Evolutionary conservation across 2,113 vertebrate genomes (phyloP), one percentile per base, ranked within the genome.

Genomic region (Lycocorax pyrrhopterus): DNA sequence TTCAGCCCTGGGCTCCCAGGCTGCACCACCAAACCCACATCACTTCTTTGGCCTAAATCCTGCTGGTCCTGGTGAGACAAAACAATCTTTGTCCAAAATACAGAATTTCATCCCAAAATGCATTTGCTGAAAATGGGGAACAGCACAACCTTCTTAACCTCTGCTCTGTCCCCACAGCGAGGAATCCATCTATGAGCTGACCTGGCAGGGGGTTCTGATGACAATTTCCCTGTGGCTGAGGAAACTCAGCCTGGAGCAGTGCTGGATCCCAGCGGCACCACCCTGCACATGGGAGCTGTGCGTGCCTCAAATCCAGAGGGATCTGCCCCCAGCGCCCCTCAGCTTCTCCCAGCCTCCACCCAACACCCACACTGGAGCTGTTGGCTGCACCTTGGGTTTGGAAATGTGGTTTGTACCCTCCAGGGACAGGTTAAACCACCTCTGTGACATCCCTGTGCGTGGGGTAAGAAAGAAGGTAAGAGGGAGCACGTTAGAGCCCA

Each of bases 391-490:
- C 25, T 5, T 47, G 75, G 29, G n/a, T 77, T 83, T 80, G 72
- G 67, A 82, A 73, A 62, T 0, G 2, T 25, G 82, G 35, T 84
- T 52, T 72, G 52, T 29, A 27, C 14, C 14, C 51, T 76, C 18
- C 23, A 46, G 37, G 29, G 56, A 56, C 32, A 41, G 1, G 2
- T 39, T 39, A 66, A 73, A 83, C 41, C 59, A 32, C 15, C 29
- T 26, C 30, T 13, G 85, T 3, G 66, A 75, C 68, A 72, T 15
- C 46, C 16, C 62, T 62, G 46, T 1, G n/a, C 0, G 0, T 15
- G 18, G 73, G 72, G 56, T 35, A 37, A 84, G 72, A 62, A 63
- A 55, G 74, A 66, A 62, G 52, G 11, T 4, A 67, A 84, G 60
- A 81, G 66, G 72, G 39, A 93, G 64, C 0, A 0, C 7, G 77